Evolutionary conservation across 2,113 vertebrate species (phyloP).

Genomic region (Gulo gulo): DNA sequence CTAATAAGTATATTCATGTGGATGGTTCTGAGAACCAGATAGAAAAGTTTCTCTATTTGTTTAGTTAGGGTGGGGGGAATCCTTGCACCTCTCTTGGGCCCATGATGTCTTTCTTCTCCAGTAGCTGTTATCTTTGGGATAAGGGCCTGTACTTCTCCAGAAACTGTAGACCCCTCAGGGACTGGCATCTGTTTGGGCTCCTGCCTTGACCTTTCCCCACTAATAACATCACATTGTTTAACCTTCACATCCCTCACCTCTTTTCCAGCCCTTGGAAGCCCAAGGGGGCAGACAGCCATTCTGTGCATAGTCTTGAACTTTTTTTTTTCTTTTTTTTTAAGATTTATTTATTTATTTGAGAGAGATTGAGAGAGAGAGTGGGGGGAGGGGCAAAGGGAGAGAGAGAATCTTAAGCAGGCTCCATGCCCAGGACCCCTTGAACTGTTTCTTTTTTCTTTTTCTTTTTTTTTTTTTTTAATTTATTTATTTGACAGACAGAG

Average conservation of each 20-base stretch:
- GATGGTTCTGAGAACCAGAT: not conserved
- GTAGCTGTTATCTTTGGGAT: not conserved
- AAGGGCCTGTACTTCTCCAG: not conserved
- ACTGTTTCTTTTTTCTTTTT: not conserved
- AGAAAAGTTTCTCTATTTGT: not conserved
- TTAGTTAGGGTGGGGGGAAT: not conserved
- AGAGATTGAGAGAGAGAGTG: no score
- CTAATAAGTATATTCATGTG: not conserved
- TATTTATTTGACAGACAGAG: no score
- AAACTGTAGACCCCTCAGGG: not conserved
- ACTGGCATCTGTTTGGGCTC: not conserved
- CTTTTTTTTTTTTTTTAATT: no score
- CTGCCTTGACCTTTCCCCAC: not conserved
- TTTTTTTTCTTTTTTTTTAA: no score
- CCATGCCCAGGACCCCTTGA: not conserved
- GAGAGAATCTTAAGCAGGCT: not conserved
- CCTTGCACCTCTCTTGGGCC: not conserved
- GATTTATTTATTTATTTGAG: no score
- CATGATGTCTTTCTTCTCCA: not conserved
- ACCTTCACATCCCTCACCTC: not conserved
- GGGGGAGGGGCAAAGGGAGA: no score
- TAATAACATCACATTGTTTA: not conserved
- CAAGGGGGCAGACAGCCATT: not conserved
- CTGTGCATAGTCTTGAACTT: not conserved
- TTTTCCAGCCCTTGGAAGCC: not conserved